Evolutionary conservation across 2,888 invertebrate genomes (phyloP).

Genomic region (Globia sparganii): DNA sequence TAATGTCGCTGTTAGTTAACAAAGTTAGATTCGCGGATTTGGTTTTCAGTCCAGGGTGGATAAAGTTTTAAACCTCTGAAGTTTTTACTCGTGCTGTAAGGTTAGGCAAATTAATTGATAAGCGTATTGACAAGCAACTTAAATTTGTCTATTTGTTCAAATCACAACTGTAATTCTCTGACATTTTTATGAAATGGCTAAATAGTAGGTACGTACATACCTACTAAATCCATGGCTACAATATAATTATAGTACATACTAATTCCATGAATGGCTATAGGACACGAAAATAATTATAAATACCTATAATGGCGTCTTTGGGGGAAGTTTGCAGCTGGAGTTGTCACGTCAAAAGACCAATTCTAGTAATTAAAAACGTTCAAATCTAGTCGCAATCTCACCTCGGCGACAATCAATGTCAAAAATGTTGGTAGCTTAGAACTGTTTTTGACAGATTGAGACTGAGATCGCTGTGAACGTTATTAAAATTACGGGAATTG

Average conservation of each 20-base stretch:
- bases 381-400: too few relatives aligned
- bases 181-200: too few relatives aligned
- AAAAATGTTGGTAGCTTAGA: too few relatives aligned
- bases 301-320: too few relatives aligned
- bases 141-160: background rate
- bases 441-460: too few relatives aligned
- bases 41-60: background rate
- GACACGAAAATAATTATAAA: background rate
- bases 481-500: too few relatives aligned
- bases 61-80: constrained; percentile 5
- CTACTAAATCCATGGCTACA: background rate
- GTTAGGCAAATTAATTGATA: background rate
- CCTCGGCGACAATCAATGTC: too few relatives aligned
- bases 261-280: background rate
- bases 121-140: background rate
- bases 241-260: background rate
- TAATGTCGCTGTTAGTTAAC: constrained; percentile 20
- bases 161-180: background rate
- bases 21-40: constrained; percentile 22
- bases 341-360: too few relatives aligned
- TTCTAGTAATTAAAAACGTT: too few relatives aligned
- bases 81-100: background rate
- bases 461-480: too few relatives aligned
- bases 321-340: background rate
- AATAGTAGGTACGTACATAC: background rate